phyloP scores from a whole-genome alignment of 2,888 invertebrate species.

The Schizotus pectinicornis region DNA sequence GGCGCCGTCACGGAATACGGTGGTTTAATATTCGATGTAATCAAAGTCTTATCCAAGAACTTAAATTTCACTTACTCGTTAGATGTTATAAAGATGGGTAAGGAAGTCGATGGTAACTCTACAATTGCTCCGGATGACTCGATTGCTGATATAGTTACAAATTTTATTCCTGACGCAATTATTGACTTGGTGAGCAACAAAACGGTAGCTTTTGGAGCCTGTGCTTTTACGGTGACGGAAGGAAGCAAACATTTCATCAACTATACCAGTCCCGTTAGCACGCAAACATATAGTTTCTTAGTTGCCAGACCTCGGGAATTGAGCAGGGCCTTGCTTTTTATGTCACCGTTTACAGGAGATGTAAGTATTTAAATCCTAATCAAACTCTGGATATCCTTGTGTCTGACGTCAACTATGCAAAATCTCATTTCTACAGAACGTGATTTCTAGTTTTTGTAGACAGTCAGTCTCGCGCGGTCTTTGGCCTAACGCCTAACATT shows the following conservation, averaged over 20 bases:
- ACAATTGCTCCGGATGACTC: conserved; percentile 37
- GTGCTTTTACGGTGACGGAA: conserved; percentile 65
- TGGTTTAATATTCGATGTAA: conserved; percentile 81
- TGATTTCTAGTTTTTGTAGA: not conserved
- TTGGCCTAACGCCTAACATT: not conserved
- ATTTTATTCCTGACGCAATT: conserved; percentile 55
- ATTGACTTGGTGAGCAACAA: conserved; percentile 61
- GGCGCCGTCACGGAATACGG: conserved; percentile 66
- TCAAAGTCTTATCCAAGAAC: conserved; percentile 74
- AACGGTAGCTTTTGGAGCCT: conserved; percentile 65
- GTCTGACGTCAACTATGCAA: no score
- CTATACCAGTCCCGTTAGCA: conserved; percentile 79
- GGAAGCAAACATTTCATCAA: conserved; percentile 66
- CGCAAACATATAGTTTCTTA: conserved; percentile 80
- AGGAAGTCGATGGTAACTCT: conserved; percentile 1
- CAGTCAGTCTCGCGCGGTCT: not conserved
- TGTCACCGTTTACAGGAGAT: conserved; percentile 78
- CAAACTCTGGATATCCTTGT: no score
- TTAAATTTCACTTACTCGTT: conserved; percentile 80
- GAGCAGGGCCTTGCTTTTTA: conserved; percentile 81
- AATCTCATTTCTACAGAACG: not conserved
- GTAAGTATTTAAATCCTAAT: conserved; percentile 58
- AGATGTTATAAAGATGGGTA: conserved; percentile 41
- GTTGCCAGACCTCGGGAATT: conserved; percentile 80
- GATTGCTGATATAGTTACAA: conserved; percentile 39